Conservation (phyloP, 2,888 invertebrate genomes). For the Drosophila aldrichi region DNA sequence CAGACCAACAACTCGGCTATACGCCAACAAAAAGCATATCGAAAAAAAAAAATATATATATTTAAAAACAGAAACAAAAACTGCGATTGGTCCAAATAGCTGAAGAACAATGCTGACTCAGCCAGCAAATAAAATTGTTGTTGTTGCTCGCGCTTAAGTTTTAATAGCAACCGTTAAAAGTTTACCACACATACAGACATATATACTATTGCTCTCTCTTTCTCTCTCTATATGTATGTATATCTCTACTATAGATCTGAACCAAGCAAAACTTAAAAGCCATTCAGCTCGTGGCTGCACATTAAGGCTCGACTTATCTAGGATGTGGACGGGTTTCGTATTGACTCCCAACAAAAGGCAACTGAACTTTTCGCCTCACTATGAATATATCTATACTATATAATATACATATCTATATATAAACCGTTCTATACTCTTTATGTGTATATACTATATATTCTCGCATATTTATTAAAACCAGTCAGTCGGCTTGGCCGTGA, state of each 20-base stretch:
- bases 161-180: slow-evolving; percentile 20
- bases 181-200: slow-evolving; percentile 12
- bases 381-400: background rate
- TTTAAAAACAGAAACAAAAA: background rate
- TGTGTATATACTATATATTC: background rate
- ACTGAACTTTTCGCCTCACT: background rate
- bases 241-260: slow-evolving; percentile 14
- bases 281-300: slow-evolving; percentile 9
- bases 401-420: background rate
- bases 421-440: background rate
- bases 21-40: background rate
- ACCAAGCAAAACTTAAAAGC: slow-evolving; percentile 16
- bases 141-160: slow-evolving; percentile 10
- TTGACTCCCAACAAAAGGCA: slow-evolving; percentile 4
- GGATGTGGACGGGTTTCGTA: slow-evolving; percentile 5
- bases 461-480: slow-evolving; percentile 11
- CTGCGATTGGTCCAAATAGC: slow-evolving; percentile 24
- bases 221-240: background rate
- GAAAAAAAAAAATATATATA: too few relatives aligned
- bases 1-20: slow-evolving; percentile 17
- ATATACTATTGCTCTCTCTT: background rate
- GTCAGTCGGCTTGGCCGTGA: slow-evolving; percentile 26
- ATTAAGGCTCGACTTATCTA: slow-evolving; percentile 2
- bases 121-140: slow-evolving; percentile 4
- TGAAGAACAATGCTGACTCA: slow-evolving; percentile 31